These are phyloP conservation scores for Collichthys lucidus DNA, from an alignment of 2,113 vertebrate species.

Conservation along the genomic window DNA sequence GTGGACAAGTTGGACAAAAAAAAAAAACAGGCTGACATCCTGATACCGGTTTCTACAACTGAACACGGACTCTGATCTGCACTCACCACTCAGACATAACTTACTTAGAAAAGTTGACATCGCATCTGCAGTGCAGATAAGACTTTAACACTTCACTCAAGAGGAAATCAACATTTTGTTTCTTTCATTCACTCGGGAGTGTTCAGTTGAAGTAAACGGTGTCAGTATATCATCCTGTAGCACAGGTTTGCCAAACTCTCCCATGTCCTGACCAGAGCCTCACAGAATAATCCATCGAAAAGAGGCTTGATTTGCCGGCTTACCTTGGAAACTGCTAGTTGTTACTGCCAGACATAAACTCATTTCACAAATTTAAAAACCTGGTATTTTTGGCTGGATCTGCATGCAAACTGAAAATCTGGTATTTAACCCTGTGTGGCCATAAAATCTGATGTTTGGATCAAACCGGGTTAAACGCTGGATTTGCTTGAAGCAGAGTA, in stretches of 20 bases:
- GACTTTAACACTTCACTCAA: neutral
- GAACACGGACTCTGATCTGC: constrained; percentile 16
- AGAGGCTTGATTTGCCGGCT: constrained; percentile 17
- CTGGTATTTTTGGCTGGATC: constrained; percentile 9
- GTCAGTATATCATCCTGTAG: constrained; percentile 25
- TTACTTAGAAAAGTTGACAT: neutral
- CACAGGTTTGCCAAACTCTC: neutral
- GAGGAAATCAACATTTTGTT: neutral
- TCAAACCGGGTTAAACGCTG: constrained; percentile 24
- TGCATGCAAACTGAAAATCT: constrained; percentile 41
- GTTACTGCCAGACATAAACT: constrained; percentile 7
- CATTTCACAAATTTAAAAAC: neutral
- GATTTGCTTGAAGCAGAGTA: constrained; percentile 10
- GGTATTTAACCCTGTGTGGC: constrained; percentile 13
- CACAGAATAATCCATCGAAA: neutral
- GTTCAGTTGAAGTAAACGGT: neutral
- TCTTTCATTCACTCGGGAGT: neutral
- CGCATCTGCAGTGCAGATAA: constrained; percentile 61
- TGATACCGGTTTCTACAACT: neutral
- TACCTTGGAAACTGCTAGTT: neutral
- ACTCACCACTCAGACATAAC: neutral
- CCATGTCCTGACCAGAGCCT: constrained; percentile 8
- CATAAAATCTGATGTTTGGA: neutral
- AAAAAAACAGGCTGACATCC: constrained; percentile 13
- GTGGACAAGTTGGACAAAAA: neutral